phyloP scores from a whole-genome alignment of 2,888 invertebrate genomes.

The Drosophila flavopinicola region DNA sequence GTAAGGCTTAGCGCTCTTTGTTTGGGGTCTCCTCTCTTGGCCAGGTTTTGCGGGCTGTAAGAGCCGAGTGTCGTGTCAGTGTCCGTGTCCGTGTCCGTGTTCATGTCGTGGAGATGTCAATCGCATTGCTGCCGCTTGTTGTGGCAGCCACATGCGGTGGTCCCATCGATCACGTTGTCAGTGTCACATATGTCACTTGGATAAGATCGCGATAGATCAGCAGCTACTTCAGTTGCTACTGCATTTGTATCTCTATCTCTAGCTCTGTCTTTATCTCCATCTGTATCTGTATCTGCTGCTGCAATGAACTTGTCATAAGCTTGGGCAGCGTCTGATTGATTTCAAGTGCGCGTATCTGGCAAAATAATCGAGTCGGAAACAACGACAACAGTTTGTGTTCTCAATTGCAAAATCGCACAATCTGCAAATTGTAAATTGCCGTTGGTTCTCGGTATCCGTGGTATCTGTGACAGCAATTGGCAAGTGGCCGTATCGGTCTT shows the following conservation, averaged over 20 bases:
- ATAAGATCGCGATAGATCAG: constrained; percentile 41
- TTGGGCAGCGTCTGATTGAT: constrained; percentile 30
- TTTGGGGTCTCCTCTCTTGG: constrained; percentile 12
- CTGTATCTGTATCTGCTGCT: constrained; percentile 30
- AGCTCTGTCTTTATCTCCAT: constrained; percentile 3
- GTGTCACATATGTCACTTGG: constrained; percentile 39
- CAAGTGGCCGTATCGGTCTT: constrained; percentile 11
- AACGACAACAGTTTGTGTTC: constrained; percentile 21
- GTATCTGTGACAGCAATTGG: constrained; percentile 1
- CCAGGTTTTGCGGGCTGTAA: constrained; percentile 29
- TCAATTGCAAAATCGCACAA: constrained; percentile 38
- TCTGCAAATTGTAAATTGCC: constrained; percentile 25
- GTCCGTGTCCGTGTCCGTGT: constrained; percentile 8
- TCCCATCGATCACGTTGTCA: constrained; percentile 54
- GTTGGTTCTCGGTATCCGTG: constrained; percentile 34
- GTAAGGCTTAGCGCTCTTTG: not conserved
- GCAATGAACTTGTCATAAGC: constrained; percentile 51
- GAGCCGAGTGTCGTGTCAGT: constrained; percentile 15
- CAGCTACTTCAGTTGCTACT: constrained; percentile 8
- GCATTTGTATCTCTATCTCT: constrained; percentile 9
- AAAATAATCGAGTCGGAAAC: constrained; percentile 6
- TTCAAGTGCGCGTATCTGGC: constrained; percentile 17
- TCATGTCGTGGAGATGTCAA: constrained; percentile 24
- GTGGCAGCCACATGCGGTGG: constrained; percentile 48
- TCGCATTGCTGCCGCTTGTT: constrained; percentile 13